Conservation (phyloP, 1,140 invertebrate genomes). For the Platyura marginata region DNA sequence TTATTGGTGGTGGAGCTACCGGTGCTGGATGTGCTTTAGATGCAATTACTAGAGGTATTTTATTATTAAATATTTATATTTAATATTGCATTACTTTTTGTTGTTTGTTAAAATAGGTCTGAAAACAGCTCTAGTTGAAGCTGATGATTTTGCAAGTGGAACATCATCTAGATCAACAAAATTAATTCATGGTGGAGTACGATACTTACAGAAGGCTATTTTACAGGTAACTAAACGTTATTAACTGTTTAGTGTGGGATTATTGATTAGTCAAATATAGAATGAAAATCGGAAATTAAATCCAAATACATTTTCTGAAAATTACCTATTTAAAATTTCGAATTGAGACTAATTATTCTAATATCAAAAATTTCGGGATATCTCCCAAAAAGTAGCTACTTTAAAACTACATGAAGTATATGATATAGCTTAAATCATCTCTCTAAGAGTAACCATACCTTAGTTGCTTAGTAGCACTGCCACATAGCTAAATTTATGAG, state of each 20-base stretch:
- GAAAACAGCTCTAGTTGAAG: conserved; percentile 90
- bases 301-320: no score
- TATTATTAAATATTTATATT: background rate
- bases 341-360: no score
- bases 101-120: conserved; percentile 39
- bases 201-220: conserved; percentile 96
- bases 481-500: no score
- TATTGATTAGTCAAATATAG: no score
- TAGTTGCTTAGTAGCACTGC: no score
- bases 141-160: conserved; percentile 94
- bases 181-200: conserved; percentile 96
- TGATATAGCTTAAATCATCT: no score
- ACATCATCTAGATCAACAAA: conserved; percentile 95
- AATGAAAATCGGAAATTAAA: no score
- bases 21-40: conserved; percentile 87
- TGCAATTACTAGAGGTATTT: conserved; percentile 61
- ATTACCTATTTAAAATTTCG: no score
- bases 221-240: conserved; percentile 30
- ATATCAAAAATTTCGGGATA: no score
- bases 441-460: no score
- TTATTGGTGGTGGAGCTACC: conserved; percentile 92
- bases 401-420: no score
- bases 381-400: no score
- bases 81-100: background rate
- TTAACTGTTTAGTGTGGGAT: background rate